Evolutionary conservation across 2,113 vertebrate genomes (phyloP).

Genomic region (Litocranius walleri): DNA sequence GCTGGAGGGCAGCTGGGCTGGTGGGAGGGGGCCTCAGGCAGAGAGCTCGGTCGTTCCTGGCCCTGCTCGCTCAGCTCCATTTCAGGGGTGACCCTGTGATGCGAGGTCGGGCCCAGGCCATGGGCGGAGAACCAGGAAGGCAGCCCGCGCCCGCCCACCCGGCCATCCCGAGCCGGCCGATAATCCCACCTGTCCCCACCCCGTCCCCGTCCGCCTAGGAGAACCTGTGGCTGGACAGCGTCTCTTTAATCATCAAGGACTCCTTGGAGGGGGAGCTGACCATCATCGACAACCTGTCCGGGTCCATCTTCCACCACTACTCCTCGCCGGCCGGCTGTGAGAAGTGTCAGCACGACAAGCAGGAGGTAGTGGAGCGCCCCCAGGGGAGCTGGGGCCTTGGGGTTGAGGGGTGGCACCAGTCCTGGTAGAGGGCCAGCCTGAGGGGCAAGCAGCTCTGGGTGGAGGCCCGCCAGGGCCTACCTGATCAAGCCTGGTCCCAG

Average conservation of each 20-base stretch:
- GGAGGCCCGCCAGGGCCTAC: constrained; percentile 31
- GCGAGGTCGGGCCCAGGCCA: neutral
- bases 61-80: neutral
- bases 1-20: neutral
- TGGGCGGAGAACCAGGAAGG: neutral
- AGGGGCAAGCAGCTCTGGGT: neutral
- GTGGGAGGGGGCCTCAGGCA: neutral
- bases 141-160: neutral
- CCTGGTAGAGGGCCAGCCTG: constrained; percentile 52
- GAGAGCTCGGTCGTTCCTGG: neutral
- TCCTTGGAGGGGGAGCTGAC: constrained; percentile 98
- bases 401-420: neutral
- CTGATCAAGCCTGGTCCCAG: constrained; percentile 17
- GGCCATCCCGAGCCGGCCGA: neutral
- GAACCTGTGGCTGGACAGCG: constrained; percentile 99
- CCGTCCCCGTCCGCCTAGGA: constrained; percentile 91
- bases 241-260: constrained; percentile 99
- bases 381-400: constrained; percentile 38
- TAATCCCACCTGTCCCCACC: constrained; percentile 85
- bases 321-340: constrained; percentile 91
- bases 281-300: constrained; percentile 99
- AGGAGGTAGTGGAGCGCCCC: constrained; percentile 86
- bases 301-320: constrained; percentile 99
- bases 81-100: neutral
- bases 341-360: constrained; percentile 92